Evolutionary conservation across 2,113 vertebrate genomes (phyloP).

Genomic region (Gambusia affinis): DNA sequence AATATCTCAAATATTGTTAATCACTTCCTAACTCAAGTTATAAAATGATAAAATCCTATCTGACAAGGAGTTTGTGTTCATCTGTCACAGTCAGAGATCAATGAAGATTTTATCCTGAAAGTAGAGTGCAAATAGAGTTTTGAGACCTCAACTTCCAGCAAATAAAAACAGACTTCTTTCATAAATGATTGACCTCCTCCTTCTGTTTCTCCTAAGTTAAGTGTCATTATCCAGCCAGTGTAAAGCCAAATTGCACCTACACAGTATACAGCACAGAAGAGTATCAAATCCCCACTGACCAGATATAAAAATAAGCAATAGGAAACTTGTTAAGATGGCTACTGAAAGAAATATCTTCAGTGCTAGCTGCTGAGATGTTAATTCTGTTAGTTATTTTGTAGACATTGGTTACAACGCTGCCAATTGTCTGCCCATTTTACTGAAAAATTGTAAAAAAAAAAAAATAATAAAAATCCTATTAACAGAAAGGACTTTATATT

Average conservation of each 20-base stretch:
- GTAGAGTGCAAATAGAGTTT: background rate
- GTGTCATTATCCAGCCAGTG: background rate
- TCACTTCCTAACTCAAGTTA: conserved; percentile 9
- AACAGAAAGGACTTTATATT: background rate
- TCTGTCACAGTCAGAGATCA: conserved; percentile 13
- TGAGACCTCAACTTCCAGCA: conserved; percentile 11
- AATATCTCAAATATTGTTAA: conserved; percentile 25
- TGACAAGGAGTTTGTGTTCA: conserved; percentile 22
- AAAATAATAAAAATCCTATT: too few species aligned
- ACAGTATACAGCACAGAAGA: too few species aligned
- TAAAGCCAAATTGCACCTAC: background rate
- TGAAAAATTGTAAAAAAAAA: background rate
- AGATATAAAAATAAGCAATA: background rate
- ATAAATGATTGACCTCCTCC: background rate
- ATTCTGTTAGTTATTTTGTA: background rate
- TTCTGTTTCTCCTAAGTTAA: background rate
- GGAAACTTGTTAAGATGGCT: background rate
- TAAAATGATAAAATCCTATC: conserved; percentile 12
- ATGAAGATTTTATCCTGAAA: conserved; percentile 10
- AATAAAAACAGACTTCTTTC: background rate
- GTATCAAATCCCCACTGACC: background rate
- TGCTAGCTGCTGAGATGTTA: background rate
- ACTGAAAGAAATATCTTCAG: background rate
- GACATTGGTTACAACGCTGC: background rate
- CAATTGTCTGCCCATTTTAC: background rate